Evolutionary conservation across 1,140 invertebrate species (phyloP), one percentile per base, ranked within the genome.

Genomic region (Psix sp.): DNA sequence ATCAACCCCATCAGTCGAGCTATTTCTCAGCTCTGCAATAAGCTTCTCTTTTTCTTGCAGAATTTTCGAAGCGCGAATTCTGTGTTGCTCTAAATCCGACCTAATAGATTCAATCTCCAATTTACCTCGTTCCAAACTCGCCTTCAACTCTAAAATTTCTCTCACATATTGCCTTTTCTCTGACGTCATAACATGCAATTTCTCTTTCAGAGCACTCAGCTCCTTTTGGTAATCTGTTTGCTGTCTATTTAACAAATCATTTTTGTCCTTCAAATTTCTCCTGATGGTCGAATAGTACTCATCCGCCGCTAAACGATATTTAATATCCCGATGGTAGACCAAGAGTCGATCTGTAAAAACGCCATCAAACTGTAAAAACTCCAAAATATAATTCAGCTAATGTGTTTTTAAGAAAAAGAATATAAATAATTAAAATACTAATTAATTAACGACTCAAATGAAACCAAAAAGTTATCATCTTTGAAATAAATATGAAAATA

Each of bases 11-110:
- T 46, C 72, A 10, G 46, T 77, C 13, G 72, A 73, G 65, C 84
- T 84, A 31, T 66, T 89, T 72, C 90, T 90, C 9, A 94, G 82
- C 77, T 91, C 91, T 9, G 88, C 79, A 59, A 95, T 94, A 10
- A 94, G 81, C 68, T 91, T 90, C 72, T 95, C 94, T 82, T 95
- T 95, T 59, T 93, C 92, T 82, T 93, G 89, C 13, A 96, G 82
- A 51, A 93, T 94, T 73, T 90, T 90, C 48, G 93, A 89, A 5
- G 94, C 94, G 73, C 91, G 89, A 4, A 86, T 85, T 81, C 91
- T 91, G 82, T 95, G 94, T 59, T 93, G 91, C 68, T 90, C 89
- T 42, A 92, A 85, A 77, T 93, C 93, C 14, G 88, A 88, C 70
- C 91, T 90, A 35, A 89, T 85, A 10, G 87, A 83, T 38, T 84